Evolutionary conservation across 2,888 invertebrate species (phyloP).

Genomic region (Agonopterix alstromeriana): DNA sequence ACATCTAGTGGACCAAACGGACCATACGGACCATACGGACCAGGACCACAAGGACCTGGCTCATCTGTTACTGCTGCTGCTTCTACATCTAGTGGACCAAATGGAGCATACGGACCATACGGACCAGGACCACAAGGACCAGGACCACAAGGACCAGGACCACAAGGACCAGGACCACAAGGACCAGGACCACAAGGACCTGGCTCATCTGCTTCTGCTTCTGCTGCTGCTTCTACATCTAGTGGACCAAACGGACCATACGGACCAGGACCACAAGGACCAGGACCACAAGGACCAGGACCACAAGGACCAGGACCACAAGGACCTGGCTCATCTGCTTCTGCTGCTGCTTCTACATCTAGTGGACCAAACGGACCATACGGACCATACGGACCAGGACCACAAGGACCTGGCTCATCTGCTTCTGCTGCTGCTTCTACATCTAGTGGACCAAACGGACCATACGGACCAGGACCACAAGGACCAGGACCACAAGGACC

Average conservation of each 20-base stretch:
- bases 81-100: no score
- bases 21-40: no score
- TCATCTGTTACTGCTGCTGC: no score
- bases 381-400: neutral
- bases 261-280: neutral
- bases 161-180: neutral
- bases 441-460: neutral
- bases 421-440: no score
- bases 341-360: conserved; percentile 6
- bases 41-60: neutral
- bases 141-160: neutral
- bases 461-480: conserved; percentile 2
- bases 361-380: conserved; percentile 7
- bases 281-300: neutral
- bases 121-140: neutral
- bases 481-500: conserved; percentile 5
- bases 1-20: no score
- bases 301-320: neutral
- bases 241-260: neutral
- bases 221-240: neutral
- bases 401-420: neutral
- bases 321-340: conserved; percentile 2
- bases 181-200: neutral
- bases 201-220: neutral
- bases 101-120: neutral